Evolutionary conservation across 37 sponge, comb jelly and placozoan species (phyloP).

Genomic region (Agelas oroides): DNA sequence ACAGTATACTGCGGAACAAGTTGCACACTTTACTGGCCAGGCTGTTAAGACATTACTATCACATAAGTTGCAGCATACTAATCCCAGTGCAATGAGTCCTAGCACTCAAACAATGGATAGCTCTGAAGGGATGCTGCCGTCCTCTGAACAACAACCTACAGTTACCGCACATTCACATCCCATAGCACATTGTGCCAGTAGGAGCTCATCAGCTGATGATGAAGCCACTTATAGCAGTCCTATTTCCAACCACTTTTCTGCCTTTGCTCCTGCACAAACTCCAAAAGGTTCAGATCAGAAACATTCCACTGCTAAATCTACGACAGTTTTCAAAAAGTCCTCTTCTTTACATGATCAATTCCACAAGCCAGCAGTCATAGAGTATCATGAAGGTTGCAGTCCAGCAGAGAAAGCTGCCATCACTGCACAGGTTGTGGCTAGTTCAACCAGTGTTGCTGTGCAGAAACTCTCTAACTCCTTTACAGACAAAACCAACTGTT

Average conservation of each 20-base stretch:
- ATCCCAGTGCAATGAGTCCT: no score
- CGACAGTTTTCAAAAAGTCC: background rate
- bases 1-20: conserved; percentile 52
- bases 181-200: background rate
- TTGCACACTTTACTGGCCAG: conserved; percentile 71
- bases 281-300: background rate
- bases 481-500: background rate
- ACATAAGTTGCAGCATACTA: no score
- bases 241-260: no score
- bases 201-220: no score
- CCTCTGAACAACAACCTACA: background rate
- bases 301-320: background rate
- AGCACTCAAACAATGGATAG: no score
- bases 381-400: background rate
- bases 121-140: background rate
- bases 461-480: conserved; percentile 44
- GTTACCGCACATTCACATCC: background rate
- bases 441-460: conserved; percentile 62
- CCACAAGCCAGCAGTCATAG: background rate
- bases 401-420: conserved; percentile 29
- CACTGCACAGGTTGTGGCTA: conserved; percentile 63
- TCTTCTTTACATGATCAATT: background rate
- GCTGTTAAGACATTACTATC: conserved; percentile 42
- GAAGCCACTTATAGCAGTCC: no score
- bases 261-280: background rate